Base-by-base conservation (phyloP, 1,140 invertebrate species). In the Melipona quadrifasciata region DNA sequence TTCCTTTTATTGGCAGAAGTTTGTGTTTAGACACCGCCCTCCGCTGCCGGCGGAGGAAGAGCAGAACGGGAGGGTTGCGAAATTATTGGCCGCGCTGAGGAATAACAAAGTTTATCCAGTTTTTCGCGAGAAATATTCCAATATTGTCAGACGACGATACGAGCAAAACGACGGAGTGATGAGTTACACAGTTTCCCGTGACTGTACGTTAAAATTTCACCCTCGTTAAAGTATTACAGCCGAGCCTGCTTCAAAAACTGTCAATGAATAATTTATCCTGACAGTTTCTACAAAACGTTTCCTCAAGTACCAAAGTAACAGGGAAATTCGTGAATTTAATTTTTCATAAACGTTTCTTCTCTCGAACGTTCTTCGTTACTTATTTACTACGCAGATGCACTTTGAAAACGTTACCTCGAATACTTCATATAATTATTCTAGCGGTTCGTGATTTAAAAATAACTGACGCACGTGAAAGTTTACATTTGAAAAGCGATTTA, bases 1-100 rank as follows among this genome's bases (percentile, higher is more conserved):
- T 65, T 65, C 64, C 27, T 27, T 65, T 65, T 65, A 65, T 27
- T 65, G n/a, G n/a, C n/a, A 65, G 64, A 65, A 65, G 64, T 65
- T 65, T 27, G 17, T 65, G 16, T 65, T 65, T 65, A 65, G 64
- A 17, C 58, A 58, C 24, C 57, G 24, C 3, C 57, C 57, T 24
- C 24, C 57, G 57, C 11, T 58, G 3, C 21, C 10, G 31, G 1
- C 10, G 31, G 1, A 31, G 31, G 31, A 2, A 31, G 31, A 2
- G 31, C 2, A 31, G 31, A 31, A 61, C 24, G n/a, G 21, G 6
- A 6, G 39, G 39, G 6, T 39, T 8, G 39, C 39, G 39, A 39
- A 39, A 39, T 39, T 39, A 39, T 39, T 39, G 39, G 4, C 39
- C 39, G 39, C n/a, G 24, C 24, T 24, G 24, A 61, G 12, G 12